Base-by-base conservation (phyloP, 2,888 invertebrate species). In the Atrina japonica region DNA sequence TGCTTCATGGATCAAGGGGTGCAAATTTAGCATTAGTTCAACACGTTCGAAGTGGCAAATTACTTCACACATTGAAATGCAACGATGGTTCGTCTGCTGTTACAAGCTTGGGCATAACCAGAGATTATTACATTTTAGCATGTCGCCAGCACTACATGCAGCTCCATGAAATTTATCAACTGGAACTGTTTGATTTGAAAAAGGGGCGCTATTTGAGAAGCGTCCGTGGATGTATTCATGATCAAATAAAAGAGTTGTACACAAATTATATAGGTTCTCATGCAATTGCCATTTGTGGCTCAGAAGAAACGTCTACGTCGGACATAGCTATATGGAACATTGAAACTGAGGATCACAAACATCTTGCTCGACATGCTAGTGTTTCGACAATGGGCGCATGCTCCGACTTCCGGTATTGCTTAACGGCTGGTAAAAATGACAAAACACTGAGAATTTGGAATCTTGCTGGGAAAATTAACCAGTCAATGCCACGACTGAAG, bases 321-420 rank as follows among this genome's bases (percentile, higher is more conserved):
- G 85, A 89, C 72, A 83, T 90, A 18, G 87, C 86, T 16, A 77
- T 88, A 1, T 90, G 89, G 88, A 90, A 90, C 70, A 75, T 90
- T 43, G 90, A 90, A 76, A 90, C 89, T 0, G 88, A 89, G 68
- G 89, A 89, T 60, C 90, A 90, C 76, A 89, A 89, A 70, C 90
- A 90, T 76, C 70, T 89, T n/a, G 88, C 87, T 3, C 75, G 81
- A 6, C 89, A 89, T 71, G 75, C 86, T 35, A 81, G 83, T 1
- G 79, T 86, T 16, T 83, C 86, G 27, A 74, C 80, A 7, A 77
- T 87, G 45, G 82, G 84, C 16, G 87, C 88, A 18, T 86, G 87
- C 64, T 73, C 80, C 1, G 88, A 90, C 64, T 86, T 88, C 49
- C 78, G 86, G 21, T 88, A 78, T 69, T 85, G 86, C 43, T 63